A percentile compares a stretch with the other conserved stretches of the same genome.
Evolutionary conservation across 2,888 invertebrate genomes (phyloP).

Genomic region (Plagodis pulveraria): DNA sequence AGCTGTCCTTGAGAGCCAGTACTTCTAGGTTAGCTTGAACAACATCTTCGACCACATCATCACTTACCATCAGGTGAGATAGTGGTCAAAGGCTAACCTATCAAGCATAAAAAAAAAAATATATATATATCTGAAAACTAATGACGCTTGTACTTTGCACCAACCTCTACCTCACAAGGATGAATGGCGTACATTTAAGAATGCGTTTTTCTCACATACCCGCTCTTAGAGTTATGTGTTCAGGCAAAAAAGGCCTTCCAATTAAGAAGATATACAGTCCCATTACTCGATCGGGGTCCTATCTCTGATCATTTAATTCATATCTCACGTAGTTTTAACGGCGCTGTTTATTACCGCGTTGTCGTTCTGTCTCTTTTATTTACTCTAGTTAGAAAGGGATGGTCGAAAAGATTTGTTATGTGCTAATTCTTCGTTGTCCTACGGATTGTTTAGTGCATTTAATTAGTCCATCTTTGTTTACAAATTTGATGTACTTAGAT

Average conservation of each 20-base stretch:
- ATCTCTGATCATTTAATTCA: conserved; percentile 73
- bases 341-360: conserved; percentile 24
- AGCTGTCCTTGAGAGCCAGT: no score
- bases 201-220: conserved; percentile 75
- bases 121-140: no score
- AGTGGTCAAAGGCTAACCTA: no score
- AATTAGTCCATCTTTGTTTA: conserved; percentile 19
- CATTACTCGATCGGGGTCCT: conserved; percentile 64
- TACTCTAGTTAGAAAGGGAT: conserved; percentile 2
- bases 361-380: conserved; percentile 27
- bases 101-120: no score
- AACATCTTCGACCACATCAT: no score
- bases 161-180: conserved; percentile 45
- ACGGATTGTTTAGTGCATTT: conserved; percentile 18
- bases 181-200: conserved; percentile 70
- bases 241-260: conserved; percentile 69
- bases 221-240: conserved; percentile 56
- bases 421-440: conserved; percentile 23
- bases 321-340: conserved; percentile 70
- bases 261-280: conserved; percentile 77
- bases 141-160: conserved; percentile 10
- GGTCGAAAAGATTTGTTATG: conserved; percentile 16
- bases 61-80: no score
- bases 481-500: conserved; percentile 11
- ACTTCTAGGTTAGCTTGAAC: no score